Evolutionary conservation across 92 coral and sea anemone genomes (phyloP).

Genomic region (Palythoa grandis): DNA sequence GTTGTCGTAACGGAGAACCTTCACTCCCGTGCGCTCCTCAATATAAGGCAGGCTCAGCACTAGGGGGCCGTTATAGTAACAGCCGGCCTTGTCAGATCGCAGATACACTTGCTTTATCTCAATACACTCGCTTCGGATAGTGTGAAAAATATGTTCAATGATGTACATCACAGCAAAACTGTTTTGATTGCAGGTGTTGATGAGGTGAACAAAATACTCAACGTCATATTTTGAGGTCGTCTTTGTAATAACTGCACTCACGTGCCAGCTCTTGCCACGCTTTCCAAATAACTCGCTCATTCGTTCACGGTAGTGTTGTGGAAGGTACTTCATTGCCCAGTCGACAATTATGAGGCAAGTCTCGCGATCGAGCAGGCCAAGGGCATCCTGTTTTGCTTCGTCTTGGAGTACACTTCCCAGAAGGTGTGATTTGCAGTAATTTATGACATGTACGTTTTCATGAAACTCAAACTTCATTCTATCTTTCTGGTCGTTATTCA

Average conservation of each 20-base stretch:
- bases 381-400: constrained; percentile 59
- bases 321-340: too few relatives aligned
- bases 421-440: constrained; percentile 52
- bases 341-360: constrained; percentile 47
- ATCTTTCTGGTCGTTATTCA: constrained; percentile 36
- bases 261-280: constrained; percentile 58
- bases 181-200: constrained; percentile 61
- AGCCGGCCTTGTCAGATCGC: constrained; percentile 65
- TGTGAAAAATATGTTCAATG: constrained; percentile 52
- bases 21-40: not conserved
- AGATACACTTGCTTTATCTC: constrained; percentile 37
- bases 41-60: not conserved
- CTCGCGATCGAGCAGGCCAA: constrained; percentile 39
- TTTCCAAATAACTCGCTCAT: constrained; percentile 64
- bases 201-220: constrained; percentile 64
- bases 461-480: constrained; percentile 47
- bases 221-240: constrained; percentile 50
- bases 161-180: constrained; percentile 52
- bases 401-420: too few relatives aligned
- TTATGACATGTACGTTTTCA: constrained; percentile 33
- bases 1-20: not conserved
- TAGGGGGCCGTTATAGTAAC: constrained; percentile 59
- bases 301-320: constrained; percentile 47
- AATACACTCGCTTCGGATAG: constrained; percentile 48
- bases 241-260: constrained; percentile 46